Evolutionary conservation across 2,797 vertebrate genomes (phyloP).

Genomic region (Pelodytes ibericus): DNA sequence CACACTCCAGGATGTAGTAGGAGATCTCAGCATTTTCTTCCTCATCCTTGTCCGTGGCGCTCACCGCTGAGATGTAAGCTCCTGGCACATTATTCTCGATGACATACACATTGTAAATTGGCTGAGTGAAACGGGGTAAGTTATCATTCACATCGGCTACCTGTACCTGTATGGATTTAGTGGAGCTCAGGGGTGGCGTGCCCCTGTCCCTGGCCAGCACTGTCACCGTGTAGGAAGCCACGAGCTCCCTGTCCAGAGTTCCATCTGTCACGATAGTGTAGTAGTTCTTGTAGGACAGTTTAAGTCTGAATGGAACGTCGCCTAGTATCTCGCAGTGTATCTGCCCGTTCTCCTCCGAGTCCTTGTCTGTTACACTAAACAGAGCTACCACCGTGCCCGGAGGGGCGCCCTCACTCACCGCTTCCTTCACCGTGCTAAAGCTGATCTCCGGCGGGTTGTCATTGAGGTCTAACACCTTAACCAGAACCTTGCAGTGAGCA

Average conservation of each 20-base stretch:
- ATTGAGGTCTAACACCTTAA: conserved; percentile 87
- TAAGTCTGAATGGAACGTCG: conserved; percentile 92
- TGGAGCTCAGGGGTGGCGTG: conserved; percentile 84
- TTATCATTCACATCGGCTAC: conserved; percentile 97
- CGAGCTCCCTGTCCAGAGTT: conserved; percentile 86
- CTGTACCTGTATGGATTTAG: conserved; percentile 90
- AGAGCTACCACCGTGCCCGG: conserved; percentile 94
- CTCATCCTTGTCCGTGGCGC: conserved; percentile 87
- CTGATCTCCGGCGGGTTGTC: conserved; percentile 96
- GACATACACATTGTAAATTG: conserved; percentile 91
- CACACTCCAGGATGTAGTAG: conserved; percentile 92
- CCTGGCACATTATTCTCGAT: conserved; percentile 97
- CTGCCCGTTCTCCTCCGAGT: conserved; percentile 93
- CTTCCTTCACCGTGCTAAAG: conserved; percentile 94
- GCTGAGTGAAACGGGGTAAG: conserved; percentile 89
- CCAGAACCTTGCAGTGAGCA: conserved; percentile 94
- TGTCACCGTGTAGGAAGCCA: conserved; percentile 89
- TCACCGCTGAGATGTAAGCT: conserved; percentile 95
- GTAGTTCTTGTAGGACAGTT: conserved; percentile 92
- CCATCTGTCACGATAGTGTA: conserved; percentile 93
- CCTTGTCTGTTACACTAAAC: conserved; percentile 91
- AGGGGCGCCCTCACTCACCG: conserved; percentile 90
- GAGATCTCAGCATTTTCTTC: conserved; percentile 87
- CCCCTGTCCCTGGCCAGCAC: conserved; percentile 90
- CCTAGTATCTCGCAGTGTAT: conserved; percentile 91